phyloP scores from a whole-genome alignment of 2,797 vertebrate species.

The Sebastes reedi region DNA sequence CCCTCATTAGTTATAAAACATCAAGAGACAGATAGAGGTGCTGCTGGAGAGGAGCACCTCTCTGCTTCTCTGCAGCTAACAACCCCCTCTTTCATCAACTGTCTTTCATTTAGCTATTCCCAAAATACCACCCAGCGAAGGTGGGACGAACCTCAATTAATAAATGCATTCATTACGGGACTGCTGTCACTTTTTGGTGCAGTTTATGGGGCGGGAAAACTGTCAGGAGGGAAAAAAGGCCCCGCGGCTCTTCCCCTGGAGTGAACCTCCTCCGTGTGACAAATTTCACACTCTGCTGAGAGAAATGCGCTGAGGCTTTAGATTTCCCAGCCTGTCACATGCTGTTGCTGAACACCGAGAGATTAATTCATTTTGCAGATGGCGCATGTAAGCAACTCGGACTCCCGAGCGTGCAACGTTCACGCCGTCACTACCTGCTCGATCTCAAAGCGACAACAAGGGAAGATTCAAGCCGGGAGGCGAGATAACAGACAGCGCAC shows the following conservation, averaged over 20 bases:
- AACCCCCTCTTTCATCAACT: slow-evolving; percentile 36
- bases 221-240: slow-evolving; percentile 40
- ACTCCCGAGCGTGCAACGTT: slow-evolving; percentile 15
- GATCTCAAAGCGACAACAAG: slow-evolving; percentile 37
- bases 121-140: slow-evolving; percentile 43
- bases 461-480: slow-evolving; percentile 41
- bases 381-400: slow-evolving; percentile 50
- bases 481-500: slow-evolving; percentile 42
- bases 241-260: slow-evolving; percentile 57
- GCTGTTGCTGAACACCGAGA: slow-evolving; percentile 57
- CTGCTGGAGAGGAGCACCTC: slow-evolving; percentile 40
- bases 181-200: slow-evolving; percentile 54
- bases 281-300: slow-evolving; percentile 75
- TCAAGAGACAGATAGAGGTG: slow-evolving; percentile 45
- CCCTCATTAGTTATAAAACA: slow-evolving; percentile 62
- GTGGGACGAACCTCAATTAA: slow-evolving; percentile 51
- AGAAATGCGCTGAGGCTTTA: slow-evolving; percentile 69
- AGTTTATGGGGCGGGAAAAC: slow-evolving; percentile 55
- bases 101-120: slow-evolving; percentile 47
- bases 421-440: slow-evolving; percentile 42
- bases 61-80: slow-evolving; percentile 35
- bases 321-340: slow-evolving; percentile 65
- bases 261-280: slow-evolving; percentile 68
- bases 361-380: slow-evolving; percentile 67
- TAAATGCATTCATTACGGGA: slow-evolving; percentile 47